Conservation (phyloP, 2,888 invertebrate species). For the Catocala fraxini region DNA sequence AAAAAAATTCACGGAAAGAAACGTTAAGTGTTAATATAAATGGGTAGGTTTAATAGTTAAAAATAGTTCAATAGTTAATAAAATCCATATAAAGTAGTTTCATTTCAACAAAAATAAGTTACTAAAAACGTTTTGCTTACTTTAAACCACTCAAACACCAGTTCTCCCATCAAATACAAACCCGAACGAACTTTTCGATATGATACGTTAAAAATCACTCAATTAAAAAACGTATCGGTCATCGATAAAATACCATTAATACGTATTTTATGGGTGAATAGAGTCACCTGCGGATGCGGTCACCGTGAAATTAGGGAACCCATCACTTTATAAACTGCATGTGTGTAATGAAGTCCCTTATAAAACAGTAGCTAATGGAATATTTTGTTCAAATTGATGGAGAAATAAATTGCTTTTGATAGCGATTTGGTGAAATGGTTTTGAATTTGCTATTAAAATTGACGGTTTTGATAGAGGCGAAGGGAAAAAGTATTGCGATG, state of each 20-base stretch:
- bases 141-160: background rate
- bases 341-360: slow-evolving; percentile 1
- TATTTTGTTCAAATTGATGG: background rate
- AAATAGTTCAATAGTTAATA: too few relatives aligned
- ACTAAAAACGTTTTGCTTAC: too few relatives aligned
- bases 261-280: slow-evolving; percentile 48
- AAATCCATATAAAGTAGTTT: too few relatives aligned
- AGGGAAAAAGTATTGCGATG: too few relatives aligned
- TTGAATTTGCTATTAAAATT: background rate
- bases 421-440: background rate
- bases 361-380: slow-evolving; percentile 16
- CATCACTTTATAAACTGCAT: background rate
- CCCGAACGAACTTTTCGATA: too few relatives aligned
- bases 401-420: slow-evolving; percentile 9
- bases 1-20: too few relatives aligned
- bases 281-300: slow-evolving; percentile 56
- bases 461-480: too few relatives aligned
- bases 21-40: too few relatives aligned
- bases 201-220: slow-evolving; percentile 11
- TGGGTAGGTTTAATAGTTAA: too few relatives aligned
- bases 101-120: too few relatives aligned
- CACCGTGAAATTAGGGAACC: slow-evolving; percentile 57
- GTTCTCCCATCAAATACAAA: background rate
- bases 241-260: slow-evolving; percentile 37
- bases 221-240: slow-evolving; percentile 36